phyloP scores from a whole-genome alignment of 1,140 invertebrate species.

The Rhagoletis zephyria region DNA sequence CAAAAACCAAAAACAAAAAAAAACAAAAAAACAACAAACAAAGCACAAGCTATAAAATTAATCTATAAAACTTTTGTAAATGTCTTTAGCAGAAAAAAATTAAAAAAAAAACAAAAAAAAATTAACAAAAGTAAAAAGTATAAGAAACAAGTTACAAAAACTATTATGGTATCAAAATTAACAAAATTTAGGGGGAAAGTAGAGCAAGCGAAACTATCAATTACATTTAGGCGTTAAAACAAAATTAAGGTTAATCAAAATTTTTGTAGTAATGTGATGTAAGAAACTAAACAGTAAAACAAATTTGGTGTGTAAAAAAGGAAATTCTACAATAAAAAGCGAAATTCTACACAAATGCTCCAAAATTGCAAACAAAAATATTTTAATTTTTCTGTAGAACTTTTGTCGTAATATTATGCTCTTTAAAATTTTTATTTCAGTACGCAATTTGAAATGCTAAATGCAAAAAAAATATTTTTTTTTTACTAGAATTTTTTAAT shows the following conservation, averaged over 20 bases:
- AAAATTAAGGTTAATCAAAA: conserved; percentile 63
- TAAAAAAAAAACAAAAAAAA: conserved; percentile 10
- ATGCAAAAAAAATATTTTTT: background rate
- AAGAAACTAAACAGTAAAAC: conserved; percentile 42
- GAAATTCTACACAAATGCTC: conserved; percentile 29
- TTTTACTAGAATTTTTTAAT: background rate
- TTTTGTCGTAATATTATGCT: background rate
- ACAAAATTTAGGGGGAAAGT: conserved; percentile 58
- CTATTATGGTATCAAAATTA: conserved; percentile 58
- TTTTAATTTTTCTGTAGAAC: background rate
- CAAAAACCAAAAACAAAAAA: conserved; percentile 48
- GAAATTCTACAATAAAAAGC: background rate
- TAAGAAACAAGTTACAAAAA: background rate
- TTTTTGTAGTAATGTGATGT: conserved; percentile 54
- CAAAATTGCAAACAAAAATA: background rate
- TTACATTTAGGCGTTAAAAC: conserved; percentile 68
- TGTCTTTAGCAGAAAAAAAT: conserved; percentile 40
- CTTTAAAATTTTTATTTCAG: background rate
- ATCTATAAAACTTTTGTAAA: conserved; percentile 72
- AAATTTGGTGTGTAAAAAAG: conserved; percentile 9
- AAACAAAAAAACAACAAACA: conserved; percentile 55
- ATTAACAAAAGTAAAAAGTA: background rate
- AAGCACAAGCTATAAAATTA: conserved; percentile 29
- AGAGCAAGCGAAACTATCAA: conserved; percentile 67
- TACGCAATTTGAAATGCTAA: background rate